Base-by-base conservation (phyloP, 2,888 invertebrate species). In the Cryptus armator region DNA sequence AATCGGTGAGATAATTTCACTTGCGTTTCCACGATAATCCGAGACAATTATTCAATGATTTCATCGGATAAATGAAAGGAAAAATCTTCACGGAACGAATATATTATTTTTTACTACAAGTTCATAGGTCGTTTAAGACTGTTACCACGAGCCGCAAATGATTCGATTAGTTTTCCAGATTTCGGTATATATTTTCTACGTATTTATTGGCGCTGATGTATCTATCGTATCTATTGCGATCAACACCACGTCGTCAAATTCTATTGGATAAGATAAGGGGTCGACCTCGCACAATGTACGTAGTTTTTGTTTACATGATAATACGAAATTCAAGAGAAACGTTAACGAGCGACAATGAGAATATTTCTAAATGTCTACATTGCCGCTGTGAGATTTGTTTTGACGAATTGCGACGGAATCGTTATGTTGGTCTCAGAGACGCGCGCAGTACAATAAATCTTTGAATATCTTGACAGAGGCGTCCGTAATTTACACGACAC, bases 201-300 rank as follows among this genome's bases (percentile, higher is more conserved):
- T 29, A 6, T 12, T 19, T 29, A 24, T 37, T 16, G 24, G 48
- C 1, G 51, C 14, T 43, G 24, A n/a, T 7, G 16, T 56, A 48
- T 48, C 62, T 48, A 44, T 32, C 44, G 44, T 68, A 74, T 72
- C 32, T 77, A 29, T n/a, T 29, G 43, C 46, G 32, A 46, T 10
- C 19, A 16, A 43, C 59, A 44, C 16, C 37, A 48, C 46, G 51
- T 75, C 53, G 66, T 44, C 48, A 64, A 53, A 32, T 66, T 48
- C 24, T 48, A 37, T 67, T 71, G 66, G 79, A 79, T 82, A 82
- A 85, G 85, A 85, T 85, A 82, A 79, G 78, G 71, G 75, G 79
- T 70, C 75, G 70, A 78, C 48, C 64, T 59, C 48, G 70, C 81
- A 16, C 70, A 51, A 59, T 70, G 37, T 44, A 71, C 4, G 37